Evolutionary conservation across 2,113 vertebrate species (phyloP).

Genomic region (Forbesichthys agassizii): DNA sequence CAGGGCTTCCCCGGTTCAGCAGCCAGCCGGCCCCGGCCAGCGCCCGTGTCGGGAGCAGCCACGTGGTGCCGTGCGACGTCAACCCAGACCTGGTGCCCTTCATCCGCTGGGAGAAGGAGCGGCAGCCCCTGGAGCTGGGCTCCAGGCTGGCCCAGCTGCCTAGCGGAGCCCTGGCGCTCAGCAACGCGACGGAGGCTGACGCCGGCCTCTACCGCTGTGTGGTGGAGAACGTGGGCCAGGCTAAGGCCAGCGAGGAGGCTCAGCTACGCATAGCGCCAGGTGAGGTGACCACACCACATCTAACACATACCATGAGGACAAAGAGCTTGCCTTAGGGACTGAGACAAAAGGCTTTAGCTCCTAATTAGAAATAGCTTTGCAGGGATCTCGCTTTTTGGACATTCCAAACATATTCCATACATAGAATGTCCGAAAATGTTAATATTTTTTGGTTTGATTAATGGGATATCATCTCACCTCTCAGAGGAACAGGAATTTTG

Average conservation of each 20-base stretch:
- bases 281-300: conserved; percentile 51
- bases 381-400: too few relatives aligned
- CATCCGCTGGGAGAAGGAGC: conserved; percentile 88
- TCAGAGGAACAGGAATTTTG: too few relatives aligned
- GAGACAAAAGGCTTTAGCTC: too few relatives aligned
- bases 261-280: conserved; percentile 85
- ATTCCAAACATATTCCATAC: too few relatives aligned
- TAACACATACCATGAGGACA: background rate
- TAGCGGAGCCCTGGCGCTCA: conserved; percentile 84
- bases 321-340: too few relatives aligned
- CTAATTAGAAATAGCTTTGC: too few relatives aligned
- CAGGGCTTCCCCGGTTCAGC: conserved; percentile 88
- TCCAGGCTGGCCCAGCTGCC: conserved; percentile 78
- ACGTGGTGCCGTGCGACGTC: conserved; percentile 86
- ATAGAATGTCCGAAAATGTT: too few relatives aligned
- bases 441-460: too few relatives aligned
- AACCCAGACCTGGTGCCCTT: conserved; percentile 84
- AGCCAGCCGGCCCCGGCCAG: conserved; percentile 82
- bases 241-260: conserved; percentile 90
- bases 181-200: conserved; percentile 82
- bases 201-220: conserved; percentile 87
- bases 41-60: conserved; percentile 76
- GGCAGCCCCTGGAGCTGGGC: conserved; percentile 72
- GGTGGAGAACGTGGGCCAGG: conserved; percentile 82
- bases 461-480: too few relatives aligned